phyloP scores from a whole-genome alignment of 2,888 invertebrate genomes.

The Kryphioiulus occultus region DNA sequence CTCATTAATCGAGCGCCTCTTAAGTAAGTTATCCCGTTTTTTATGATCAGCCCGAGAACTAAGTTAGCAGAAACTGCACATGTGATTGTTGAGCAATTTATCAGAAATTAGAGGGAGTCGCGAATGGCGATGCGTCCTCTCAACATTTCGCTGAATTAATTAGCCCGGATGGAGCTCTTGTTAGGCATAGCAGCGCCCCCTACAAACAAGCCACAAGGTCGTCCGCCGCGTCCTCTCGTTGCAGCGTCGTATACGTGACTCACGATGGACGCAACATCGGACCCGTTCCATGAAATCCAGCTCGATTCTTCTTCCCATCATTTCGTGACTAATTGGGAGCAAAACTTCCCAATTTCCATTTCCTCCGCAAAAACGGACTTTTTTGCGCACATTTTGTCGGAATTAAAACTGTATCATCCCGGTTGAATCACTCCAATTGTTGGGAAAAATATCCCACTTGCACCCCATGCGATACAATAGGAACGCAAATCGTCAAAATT shows the following conservation, averaged over 20 bases:
- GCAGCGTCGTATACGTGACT: constrained; percentile 28
- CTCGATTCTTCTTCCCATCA: constrained; percentile 12
- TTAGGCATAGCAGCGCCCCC: neutral
- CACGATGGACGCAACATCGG: neutral
- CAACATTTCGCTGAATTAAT: constrained; percentile 4
- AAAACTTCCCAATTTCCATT: neutral
- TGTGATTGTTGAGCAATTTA: no score
- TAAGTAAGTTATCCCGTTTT: constrained; percentile 18
- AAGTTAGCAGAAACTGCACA: neutral
- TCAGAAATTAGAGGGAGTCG: neutral
- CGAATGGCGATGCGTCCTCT: neutral
- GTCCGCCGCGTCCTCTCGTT: constrained; percentile 14
- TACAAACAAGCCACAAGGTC: neutral
- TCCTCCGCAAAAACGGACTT: neutral
- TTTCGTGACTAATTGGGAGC: constrained; percentile 31
- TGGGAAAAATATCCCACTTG: neutral
- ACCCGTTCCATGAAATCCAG: constrained; percentile 11
- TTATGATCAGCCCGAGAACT: neutral
- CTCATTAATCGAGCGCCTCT: constrained; percentile 19
- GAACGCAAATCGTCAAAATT: no score
- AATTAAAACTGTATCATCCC: constrained; percentile 2
- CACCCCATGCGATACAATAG: no score
- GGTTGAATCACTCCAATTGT: neutral
- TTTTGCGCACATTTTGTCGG: constrained; percentile 3
- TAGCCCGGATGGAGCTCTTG: neutral